Percentiles rank a stretch among this genome's conserved stretches.
Evolutionary conservation across 2,888 invertebrate species (phyloP).

Genomic region (Agonopterix subpropinquella): DNA sequence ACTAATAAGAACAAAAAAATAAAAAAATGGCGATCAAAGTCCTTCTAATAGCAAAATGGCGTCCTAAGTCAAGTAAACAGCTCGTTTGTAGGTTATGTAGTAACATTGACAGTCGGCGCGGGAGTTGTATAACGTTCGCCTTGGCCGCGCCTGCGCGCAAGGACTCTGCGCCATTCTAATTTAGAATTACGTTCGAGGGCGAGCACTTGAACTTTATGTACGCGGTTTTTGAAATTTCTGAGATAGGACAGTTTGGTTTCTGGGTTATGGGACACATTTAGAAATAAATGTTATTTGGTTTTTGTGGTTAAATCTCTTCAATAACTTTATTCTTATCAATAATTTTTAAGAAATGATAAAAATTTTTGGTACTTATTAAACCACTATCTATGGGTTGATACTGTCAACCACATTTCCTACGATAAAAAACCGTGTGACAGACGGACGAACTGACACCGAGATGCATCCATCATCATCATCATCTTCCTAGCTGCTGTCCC

Average conservation of each 20-base stretch:
- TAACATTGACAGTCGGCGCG: conserved; percentile 60
- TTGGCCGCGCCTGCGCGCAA: conserved; percentile 57
- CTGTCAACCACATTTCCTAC: too few relatives aligned
- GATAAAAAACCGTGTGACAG: too few relatives aligned
- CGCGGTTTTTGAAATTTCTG: conserved; percentile 4
- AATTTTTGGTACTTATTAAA: too few relatives aligned
- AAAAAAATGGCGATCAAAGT: background rate
- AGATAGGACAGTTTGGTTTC: background rate
- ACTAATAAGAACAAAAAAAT: background rate
- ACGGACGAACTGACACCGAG: too few relatives aligned
- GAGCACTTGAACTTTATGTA: conserved; percentile 38
- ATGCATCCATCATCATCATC: too few relatives aligned
- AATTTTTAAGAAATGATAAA: too few relatives aligned
- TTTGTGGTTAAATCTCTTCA: too few relatives aligned
- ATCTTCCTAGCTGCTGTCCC: too few relatives aligned
- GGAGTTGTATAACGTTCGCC: conserved; percentile 50
- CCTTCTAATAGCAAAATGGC: conserved; percentile 39
- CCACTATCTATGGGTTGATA: too few relatives aligned
- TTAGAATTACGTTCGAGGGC: conserved; percentile 34
- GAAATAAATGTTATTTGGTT: too few relatives aligned
- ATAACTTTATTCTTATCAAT: too few relatives aligned
- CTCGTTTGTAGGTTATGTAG: conserved; percentile 47
- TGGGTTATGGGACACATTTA: too few relatives aligned
- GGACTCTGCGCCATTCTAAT: conserved; percentile 34
- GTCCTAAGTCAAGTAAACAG: conserved; percentile 6